These are phyloP conservation scores for Takifugu flavidus DNA, from an alignment of 2,113 vertebrate genomes.

Conservation along the genomic window DNA sequence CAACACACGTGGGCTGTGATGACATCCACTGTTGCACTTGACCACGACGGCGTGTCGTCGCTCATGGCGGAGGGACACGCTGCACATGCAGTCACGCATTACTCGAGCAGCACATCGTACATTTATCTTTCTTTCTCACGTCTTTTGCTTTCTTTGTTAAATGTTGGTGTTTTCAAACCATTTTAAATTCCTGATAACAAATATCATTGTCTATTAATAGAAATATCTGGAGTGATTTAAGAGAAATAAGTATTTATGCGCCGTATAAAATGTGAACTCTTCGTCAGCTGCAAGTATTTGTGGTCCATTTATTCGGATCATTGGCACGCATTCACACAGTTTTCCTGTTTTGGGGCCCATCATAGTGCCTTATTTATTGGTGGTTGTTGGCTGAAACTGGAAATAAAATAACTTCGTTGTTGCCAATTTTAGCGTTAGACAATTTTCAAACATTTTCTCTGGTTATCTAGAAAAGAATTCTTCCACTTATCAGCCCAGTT, in stretches of 20 bases:
- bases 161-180: constrained; percentile 25
- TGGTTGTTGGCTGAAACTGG: constrained; percentile 54
- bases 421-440: constrained; percentile 31
- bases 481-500: constrained; percentile 16
- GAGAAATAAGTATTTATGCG: constrained; percentile 70
- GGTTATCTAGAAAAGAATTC: constrained; percentile 10
- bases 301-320: constrained; percentile 44
- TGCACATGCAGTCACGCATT: not conserved
- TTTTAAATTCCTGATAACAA: constrained; percentile 49
- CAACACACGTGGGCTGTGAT: constrained; percentile 26
- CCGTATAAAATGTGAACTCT: constrained; percentile 62
- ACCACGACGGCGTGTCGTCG: not conserved
- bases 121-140: constrained; percentile 36
- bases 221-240: constrained; percentile 66
- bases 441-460: constrained; percentile 10
- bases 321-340: not conserved
- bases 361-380: constrained; percentile 69
- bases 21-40: constrained; percentile 24
- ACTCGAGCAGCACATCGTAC: constrained; percentile 19
- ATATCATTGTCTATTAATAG: constrained; percentile 55
- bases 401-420: constrained; percentile 42
- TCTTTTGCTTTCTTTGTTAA: constrained; percentile 35
- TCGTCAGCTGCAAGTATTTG: constrained; percentile 25
- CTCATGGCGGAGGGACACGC: not conserved
- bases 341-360: constrained; percentile 36